phyloP scores from a whole-genome alignment of 2,113 vertebrate species.

The Eulemur rufifrons region DNA sequence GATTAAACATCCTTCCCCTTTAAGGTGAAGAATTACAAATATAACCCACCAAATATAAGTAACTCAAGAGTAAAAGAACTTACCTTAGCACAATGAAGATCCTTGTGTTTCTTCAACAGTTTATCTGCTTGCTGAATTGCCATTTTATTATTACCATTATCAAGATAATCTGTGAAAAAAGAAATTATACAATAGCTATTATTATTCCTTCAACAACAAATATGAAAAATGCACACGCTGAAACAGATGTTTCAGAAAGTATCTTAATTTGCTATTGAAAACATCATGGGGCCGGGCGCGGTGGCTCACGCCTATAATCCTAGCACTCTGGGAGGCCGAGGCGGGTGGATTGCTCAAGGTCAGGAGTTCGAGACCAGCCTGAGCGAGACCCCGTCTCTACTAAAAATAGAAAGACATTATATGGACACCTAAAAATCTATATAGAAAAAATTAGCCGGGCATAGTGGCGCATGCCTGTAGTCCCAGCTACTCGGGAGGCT shows the following conservation, averaged over 20 bases:
- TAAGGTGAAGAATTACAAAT: background rate
- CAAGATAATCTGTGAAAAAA: constrained; percentile 93
- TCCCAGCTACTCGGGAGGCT: no score
- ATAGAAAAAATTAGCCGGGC: no score
- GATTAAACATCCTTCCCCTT: background rate
- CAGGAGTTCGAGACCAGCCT: no score
- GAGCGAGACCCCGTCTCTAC: no score
- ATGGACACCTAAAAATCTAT: no score
- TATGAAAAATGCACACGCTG: background rate
- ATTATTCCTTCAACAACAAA: constrained; percentile 24
- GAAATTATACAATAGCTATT: background rate
- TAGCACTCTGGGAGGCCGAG: no score
- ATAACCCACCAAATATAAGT: background rate
- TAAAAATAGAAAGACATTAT: no score
- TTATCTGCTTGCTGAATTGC: constrained; percentile 99
- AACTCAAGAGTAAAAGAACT: background rate
- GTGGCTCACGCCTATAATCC: no score
- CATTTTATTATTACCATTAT: constrained; percentile 99
- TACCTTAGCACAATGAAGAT: no score
- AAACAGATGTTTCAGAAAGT: background rate
- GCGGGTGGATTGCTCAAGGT: no score
- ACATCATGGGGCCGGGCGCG: no score
- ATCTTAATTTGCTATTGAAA: background rate
- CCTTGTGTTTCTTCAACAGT: constrained; percentile 89
- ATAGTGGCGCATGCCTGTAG: no score